phyloP scores from a whole-genome alignment of 2,888 invertebrate species.

The Lasioglossum oenotherae region DNA sequence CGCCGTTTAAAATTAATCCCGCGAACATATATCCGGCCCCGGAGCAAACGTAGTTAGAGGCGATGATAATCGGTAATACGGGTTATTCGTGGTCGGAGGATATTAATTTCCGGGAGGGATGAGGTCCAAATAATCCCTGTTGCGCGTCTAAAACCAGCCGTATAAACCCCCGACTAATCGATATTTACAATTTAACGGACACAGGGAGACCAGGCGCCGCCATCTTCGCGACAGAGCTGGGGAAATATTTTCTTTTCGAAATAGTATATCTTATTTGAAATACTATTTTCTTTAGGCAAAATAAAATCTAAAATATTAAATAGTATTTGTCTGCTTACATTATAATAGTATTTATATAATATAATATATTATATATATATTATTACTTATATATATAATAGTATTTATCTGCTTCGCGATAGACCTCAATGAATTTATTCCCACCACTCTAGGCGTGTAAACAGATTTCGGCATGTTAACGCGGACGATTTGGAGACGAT shows the following conservation, averaged over 20 bases:
- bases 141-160: conserved; percentile 37
- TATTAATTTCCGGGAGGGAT: conserved; percentile 66
- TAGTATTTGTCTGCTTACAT: too few relatives aligned
- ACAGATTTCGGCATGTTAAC: not conserved
- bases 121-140: conserved; percentile 61
- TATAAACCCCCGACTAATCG: conserved; percentile 42
- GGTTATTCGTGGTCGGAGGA: conserved; percentile 66
- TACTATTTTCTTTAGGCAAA: too few relatives aligned
- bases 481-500: not conserved
- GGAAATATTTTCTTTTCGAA: too few relatives aligned
- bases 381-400: too few relatives aligned
- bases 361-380: too few relatives aligned
- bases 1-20: conserved; percentile 68
- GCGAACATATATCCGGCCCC: conserved; percentile 33
- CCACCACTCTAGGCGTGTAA: not conserved
- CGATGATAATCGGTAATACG: conserved; percentile 69
- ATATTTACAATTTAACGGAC: conserved; percentile 29
- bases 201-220: too few relatives aligned
- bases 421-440: conserved; percentile 12
- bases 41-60: conserved; percentile 55
- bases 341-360: too few relatives aligned
- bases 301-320: too few relatives aligned
- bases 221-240: not conserved
- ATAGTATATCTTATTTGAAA: too few relatives aligned
- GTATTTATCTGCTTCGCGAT: not conserved